These are phyloP conservation scores for Phalera bucephala DNA, from an alignment of 2,888 invertebrate genomes.

Conservation along the genomic window DNA sequence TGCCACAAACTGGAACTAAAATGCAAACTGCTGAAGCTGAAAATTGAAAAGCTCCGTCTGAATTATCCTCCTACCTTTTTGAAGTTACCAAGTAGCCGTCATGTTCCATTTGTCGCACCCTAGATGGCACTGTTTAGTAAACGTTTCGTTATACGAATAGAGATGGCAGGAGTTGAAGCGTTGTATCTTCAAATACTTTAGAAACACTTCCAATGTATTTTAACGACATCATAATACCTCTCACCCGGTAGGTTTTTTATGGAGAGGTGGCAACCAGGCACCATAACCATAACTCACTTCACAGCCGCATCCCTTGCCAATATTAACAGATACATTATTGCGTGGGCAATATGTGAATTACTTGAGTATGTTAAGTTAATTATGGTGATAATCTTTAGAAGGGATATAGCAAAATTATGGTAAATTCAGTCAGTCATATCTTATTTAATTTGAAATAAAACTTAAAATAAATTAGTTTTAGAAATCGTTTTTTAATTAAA, in stretches of 20 bases:
- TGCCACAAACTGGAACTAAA: background rate
- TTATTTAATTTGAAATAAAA: too few species aligned
- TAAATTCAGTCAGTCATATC: too few species aligned
- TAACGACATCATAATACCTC: background rate
- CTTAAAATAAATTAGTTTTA: too few species aligned
- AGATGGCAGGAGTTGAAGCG: slow-evolving; percentile 13
- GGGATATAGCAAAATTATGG: too few species aligned
- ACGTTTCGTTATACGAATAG: background rate
- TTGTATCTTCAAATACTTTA: background rate
- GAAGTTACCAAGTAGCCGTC: too few species aligned
- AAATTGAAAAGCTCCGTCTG: too few species aligned
- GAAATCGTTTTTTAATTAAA: too few species aligned
- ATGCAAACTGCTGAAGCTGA: background rate
- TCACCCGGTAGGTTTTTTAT: background rate
- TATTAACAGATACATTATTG: too few species aligned
- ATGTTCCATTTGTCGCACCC: background rate
- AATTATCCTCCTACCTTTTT: too few species aligned
- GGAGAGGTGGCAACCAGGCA: background rate
- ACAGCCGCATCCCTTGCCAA: background rate
- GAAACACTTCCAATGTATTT: background rate
- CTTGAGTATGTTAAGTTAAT: too few species aligned
- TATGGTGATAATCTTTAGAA: too few species aligned
- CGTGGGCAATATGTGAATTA: too few species aligned
- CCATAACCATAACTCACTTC: background rate
- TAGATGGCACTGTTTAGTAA: slow-evolving; percentile 17